Conservation (phyloP, 2,797 vertebrate genomes). For the Sebastes alutus region DNA sequence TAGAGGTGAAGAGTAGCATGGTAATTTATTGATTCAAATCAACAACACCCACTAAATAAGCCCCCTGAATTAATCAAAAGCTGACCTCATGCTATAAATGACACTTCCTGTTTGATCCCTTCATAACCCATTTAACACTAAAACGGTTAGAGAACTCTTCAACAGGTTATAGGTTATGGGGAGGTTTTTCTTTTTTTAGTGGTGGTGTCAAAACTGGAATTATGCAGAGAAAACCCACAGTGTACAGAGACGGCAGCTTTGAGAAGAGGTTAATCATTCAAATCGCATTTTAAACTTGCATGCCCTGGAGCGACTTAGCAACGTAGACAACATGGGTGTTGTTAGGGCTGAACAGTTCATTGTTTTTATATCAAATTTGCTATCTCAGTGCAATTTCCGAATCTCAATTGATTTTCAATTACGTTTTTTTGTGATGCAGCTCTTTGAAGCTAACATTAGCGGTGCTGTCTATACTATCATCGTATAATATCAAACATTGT, state of each 20-base stretch:
- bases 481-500: not conserved
- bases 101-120: slow-evolving; percentile 23
- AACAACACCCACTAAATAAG: slow-evolving; percentile 50
- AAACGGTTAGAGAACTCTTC: not conserved
- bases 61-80: slow-evolving; percentile 47
- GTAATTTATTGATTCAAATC: slow-evolving; percentile 48
- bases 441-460: not conserved
- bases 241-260: slow-evolving; percentile 8
- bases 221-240: not conserved
- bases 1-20: slow-evolving; percentile 35
- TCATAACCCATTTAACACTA: slow-evolving; percentile 37
- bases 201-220: not conserved
- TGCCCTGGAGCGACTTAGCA: slow-evolving; percentile 13
- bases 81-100: slow-evolving; percentile 31
- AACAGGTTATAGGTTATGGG: slow-evolving; percentile 4
- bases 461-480: not conserved
- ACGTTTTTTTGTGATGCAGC: not conserved
- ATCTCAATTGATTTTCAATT: not conserved
- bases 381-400: not conserved
- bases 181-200: slow-evolving; percentile 1
- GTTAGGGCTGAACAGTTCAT: not conserved
- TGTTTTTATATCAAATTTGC: not conserved
- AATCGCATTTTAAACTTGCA: slow-evolving; percentile 36
- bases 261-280: slow-evolving; percentile 47
- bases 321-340: slow-evolving; percentile 12